These are phyloP conservation scores for Tupaia chinensis DNA, from an alignment of 2,113 vertebrate species.

Conservation along the genomic window DNA sequence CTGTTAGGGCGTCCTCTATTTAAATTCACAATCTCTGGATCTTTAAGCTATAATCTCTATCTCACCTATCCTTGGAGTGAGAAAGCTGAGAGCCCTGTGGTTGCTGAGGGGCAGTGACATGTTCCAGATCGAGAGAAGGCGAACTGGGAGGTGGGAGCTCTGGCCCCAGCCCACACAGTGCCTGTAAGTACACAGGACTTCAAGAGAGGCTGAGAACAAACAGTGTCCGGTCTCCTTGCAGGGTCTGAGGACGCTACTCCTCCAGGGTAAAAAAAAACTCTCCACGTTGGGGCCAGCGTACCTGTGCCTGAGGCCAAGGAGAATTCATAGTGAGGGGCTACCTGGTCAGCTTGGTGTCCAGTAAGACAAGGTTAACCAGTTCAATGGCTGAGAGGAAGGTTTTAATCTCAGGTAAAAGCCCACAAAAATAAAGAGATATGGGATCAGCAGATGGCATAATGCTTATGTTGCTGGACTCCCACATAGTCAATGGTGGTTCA, in stretches of 20 bases:
- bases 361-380: slow-evolving; percentile 19
- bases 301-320: background rate
- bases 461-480: too few species aligned
- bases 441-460: too few species aligned
- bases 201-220: background rate
- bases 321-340: background rate
- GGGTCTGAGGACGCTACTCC: background rate
- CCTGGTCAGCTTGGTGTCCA: background rate
- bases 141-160: background rate
- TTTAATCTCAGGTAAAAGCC: slow-evolving; percentile 42
- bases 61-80: background rate
- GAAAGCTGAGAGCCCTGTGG: background rate
- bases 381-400: background rate
- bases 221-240: background rate
- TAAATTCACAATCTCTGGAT: background rate
- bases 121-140: background rate
- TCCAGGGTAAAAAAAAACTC: background rate
- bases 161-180: background rate
- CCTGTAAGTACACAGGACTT: background rate
- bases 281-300: background rate
- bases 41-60: background rate
- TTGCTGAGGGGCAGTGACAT: background rate
- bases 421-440: background rate
- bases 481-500: too few species aligned
- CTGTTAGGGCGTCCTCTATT: background rate